Evolutionary conservation across 2,113 vertebrate genomes (phyloP).

Genomic region (Chamaea fasciata): DNA sequence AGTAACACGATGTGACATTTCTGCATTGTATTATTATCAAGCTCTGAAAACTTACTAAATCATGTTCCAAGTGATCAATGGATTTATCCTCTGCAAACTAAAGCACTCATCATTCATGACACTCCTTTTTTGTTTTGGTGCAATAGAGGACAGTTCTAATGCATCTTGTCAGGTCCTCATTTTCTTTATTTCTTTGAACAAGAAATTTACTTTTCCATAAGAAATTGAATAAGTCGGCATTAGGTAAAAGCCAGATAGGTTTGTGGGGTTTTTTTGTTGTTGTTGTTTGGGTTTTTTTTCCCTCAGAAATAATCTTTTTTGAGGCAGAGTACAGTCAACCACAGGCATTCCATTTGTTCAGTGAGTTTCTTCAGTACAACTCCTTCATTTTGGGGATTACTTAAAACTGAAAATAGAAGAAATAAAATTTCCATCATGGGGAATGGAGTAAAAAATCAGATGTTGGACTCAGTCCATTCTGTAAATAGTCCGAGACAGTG

Average conservation of each 20-base stretch:
- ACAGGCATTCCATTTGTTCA: not conserved
- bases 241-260: not conserved
- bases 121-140: not conserved
- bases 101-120: not conserved
- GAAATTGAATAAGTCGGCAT: not conserved
- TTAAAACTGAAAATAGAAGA: not conserved
- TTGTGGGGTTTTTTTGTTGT: not conserved
- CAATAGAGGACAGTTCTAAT: not conserved
- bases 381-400: not conserved
- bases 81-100: constrained; percentile 22
- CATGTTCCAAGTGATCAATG: constrained; percentile 12
- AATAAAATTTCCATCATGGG: not conserved
- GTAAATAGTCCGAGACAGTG: not conserved
- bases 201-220: not conserved
- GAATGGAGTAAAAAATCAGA: not conserved
- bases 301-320: not conserved
- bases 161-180: not conserved
- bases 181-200: constrained; percentile 28
- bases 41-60: not conserved
- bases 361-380: not conserved
- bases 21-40: not conserved
- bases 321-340: not conserved
- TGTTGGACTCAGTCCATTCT: accelerated
- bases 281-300: not conserved
- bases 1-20: not conserved